These are phyloP conservation scores for Knipowitschia caucasica DNA, from an alignment of 2,797 vertebrate species.

Conservation along the genomic window DNA sequence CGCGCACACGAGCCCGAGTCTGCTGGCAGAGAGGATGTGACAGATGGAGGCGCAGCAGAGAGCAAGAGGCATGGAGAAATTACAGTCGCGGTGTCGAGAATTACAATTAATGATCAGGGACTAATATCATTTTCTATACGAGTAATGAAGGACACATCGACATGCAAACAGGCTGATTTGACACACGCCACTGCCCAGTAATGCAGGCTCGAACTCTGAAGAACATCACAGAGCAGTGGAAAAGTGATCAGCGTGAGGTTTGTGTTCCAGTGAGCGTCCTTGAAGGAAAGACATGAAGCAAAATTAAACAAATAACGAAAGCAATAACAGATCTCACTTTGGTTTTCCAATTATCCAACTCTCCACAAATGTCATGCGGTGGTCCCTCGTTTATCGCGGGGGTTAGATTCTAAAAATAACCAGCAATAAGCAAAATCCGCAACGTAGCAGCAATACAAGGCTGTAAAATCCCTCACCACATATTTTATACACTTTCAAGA, in stretches of 20 bases:
- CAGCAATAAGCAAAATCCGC: too few species aligned
- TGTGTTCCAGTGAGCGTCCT: background rate
- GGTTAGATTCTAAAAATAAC: too few species aligned
- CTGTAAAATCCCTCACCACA: too few species aligned
- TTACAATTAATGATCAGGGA: slow-evolving; percentile 47
- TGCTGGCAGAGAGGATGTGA: slow-evolving; percentile 41
- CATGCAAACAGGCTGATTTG: slow-evolving; percentile 3
- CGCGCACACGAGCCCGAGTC: slow-evolving; percentile 6
- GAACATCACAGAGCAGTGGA: background rate
- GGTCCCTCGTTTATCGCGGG: too few species aligned
- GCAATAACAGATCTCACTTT: too few species aligned
- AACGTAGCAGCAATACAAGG: too few species aligned
- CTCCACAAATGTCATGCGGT: too few species aligned
- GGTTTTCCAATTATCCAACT: too few species aligned
- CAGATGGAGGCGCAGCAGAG: slow-evolving; percentile 67
- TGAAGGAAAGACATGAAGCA: background rate
- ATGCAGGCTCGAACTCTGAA: background rate
- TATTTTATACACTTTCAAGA: too few species aligned
- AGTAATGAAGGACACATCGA: slow-evolving; percentile 10
- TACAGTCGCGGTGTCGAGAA: slow-evolving; percentile 59
- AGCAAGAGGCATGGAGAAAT: slow-evolving; percentile 54
- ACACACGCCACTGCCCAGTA: background rate
- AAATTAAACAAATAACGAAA: too few species aligned
- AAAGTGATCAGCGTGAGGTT: background rate
- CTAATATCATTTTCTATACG: slow-evolving; percentile 16